Evolutionary conservation across 2,888 invertebrate species (phyloP).

Genomic region (Busseola fusca): DNA sequence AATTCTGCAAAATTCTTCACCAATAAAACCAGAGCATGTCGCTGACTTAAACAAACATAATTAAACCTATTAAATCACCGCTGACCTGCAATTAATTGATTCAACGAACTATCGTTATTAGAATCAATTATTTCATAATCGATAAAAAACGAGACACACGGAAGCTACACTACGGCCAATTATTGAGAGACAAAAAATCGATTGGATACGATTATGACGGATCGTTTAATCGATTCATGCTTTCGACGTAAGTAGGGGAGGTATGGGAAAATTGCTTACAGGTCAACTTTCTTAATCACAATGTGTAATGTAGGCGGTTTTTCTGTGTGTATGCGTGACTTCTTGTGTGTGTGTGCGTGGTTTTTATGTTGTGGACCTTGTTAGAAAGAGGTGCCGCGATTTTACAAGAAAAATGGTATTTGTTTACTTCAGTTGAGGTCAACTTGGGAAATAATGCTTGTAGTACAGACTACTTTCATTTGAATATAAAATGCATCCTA

Average conservation of each 20-base stretch:
- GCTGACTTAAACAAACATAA: slow-evolving; percentile 43
- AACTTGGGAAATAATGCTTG: neutral
- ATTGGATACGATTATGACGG: slow-evolving; percentile 77
- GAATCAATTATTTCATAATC: slow-evolving; percentile 77
- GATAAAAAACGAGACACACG: slow-evolving; percentile 79
- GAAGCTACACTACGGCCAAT: slow-evolving; percentile 77
- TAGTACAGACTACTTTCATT: neutral
- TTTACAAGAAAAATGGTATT: slow-evolving; percentile 32
- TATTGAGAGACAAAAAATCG: slow-evolving; percentile 76
- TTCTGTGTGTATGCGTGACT: slow-evolving; percentile 46
- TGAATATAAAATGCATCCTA: neutral
- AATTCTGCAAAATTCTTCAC: slow-evolving; percentile 21
- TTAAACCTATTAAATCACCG: slow-evolving; percentile 63
- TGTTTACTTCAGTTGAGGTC: neutral
- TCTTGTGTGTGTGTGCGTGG: slow-evolving; percentile 26
- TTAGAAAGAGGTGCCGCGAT: slow-evolving; percentile 24
- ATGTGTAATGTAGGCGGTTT: slow-evolving; percentile 50
- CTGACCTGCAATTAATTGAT: slow-evolving; percentile 77
- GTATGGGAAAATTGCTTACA: slow-evolving; percentile 78
- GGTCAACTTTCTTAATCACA: slow-evolving; percentile 81
- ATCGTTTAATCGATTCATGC: slow-evolving; percentile 76
- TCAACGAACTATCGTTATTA: slow-evolving; percentile 77
- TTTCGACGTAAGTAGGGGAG: slow-evolving; percentile 68
- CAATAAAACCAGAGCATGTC: slow-evolving; percentile 36
- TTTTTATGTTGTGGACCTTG: slow-evolving; percentile 40